phyloP scores from a whole-genome alignment of 92 coral and sea anemone genomes.

The Porites lobata region DNA sequence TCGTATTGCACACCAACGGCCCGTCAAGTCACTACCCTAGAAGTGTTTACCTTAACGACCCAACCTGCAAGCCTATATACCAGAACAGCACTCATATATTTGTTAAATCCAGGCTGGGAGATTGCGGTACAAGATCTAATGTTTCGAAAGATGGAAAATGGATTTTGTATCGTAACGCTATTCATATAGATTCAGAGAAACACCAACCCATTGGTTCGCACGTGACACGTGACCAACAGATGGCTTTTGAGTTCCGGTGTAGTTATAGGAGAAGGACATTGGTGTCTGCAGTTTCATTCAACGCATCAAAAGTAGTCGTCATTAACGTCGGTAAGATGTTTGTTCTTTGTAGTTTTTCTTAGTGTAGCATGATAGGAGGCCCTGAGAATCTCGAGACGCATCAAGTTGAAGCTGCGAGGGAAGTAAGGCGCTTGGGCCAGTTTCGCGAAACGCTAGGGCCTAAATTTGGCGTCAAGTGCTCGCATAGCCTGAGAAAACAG shows the following conservation, averaged over 20 bases:
- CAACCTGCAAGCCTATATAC: constrained; percentile 56
- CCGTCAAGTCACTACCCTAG: constrained; percentile 18
- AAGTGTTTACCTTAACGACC: constrained; percentile 56
- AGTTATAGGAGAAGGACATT: constrained; percentile 69
- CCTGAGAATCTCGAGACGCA: too few species aligned
- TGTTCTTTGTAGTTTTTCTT: too few species aligned
- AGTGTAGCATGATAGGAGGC: too few species aligned
- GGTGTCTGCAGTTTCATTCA: constrained; percentile 43
- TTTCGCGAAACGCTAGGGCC: too few species aligned
- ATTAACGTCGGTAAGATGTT: constrained; percentile 16
- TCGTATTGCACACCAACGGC: constrained; percentile 5
- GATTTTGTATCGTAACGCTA: constrained; percentile 66
- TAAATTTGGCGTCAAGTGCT: too few species aligned
- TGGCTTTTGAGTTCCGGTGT: constrained; percentile 76
- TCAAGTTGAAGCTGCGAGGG: too few species aligned
- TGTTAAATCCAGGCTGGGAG: constrained; percentile 52
- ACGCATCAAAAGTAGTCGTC: background rate
- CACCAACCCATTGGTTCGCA: constrained; percentile 25
- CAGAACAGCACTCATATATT: constrained; percentile 55
- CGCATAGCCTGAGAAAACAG: too few species aligned
- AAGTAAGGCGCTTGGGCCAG: too few species aligned
- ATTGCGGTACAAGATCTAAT: constrained; percentile 64
- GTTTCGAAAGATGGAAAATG: constrained; percentile 53
- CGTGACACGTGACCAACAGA: constrained; percentile 79
- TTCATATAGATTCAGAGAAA: constrained; percentile 29